Conservation (phyloP, 2,888 invertebrate genomes). For the Drosophila formosana region DNA sequence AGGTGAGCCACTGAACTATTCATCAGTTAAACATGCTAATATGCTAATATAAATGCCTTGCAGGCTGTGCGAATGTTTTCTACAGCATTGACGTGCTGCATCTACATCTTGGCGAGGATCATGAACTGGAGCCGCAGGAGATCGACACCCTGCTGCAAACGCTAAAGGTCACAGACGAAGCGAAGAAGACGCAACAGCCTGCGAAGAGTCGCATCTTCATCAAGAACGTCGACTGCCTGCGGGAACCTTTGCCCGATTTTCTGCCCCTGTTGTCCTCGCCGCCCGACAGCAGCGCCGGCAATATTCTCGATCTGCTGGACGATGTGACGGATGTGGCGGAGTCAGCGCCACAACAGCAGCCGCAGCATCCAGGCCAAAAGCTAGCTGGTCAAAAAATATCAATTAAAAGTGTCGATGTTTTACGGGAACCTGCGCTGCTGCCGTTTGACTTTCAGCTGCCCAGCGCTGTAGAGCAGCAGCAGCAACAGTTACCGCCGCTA, state of each 20-base stretch:
- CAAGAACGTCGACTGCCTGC: constrained; percentile 83
- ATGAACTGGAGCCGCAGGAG: constrained; percentile 86
- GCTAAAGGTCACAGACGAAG: constrained; percentile 20
- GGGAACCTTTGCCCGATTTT: constrained; percentile 76
- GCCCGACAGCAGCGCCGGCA: constrained; percentile 35
- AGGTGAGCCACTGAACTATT: constrained; percentile 73
- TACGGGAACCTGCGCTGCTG: constrained; percentile 81
- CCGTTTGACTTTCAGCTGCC: constrained; percentile 75
- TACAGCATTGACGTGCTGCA: constrained; percentile 88
- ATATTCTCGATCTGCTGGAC: constrained; percentile 57
- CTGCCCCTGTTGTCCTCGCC: constrained; percentile 47
- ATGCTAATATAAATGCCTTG: background rate
- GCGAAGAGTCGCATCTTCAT: constrained; percentile 83
- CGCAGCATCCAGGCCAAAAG: constrained; percentile 21
- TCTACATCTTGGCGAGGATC: constrained; percentile 89
- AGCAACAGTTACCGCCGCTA: constrained; percentile 11
- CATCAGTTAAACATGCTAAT: too few relatives aligned
- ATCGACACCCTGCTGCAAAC: constrained; percentile 39
- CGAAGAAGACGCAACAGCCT: constrained; percentile 30
- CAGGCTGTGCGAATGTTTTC: constrained; percentile 88
- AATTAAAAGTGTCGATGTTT: constrained; percentile 84
- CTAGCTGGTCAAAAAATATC: constrained; percentile 82
- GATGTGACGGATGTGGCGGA: constrained; percentile 32
- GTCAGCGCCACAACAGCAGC: constrained; percentile 12
- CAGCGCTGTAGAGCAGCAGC: constrained; percentile 25